Evolutionary conservation across 1,140 invertebrate genomes (phyloP).

Genomic region (honey bee (Apis mellifera)): DNA sequence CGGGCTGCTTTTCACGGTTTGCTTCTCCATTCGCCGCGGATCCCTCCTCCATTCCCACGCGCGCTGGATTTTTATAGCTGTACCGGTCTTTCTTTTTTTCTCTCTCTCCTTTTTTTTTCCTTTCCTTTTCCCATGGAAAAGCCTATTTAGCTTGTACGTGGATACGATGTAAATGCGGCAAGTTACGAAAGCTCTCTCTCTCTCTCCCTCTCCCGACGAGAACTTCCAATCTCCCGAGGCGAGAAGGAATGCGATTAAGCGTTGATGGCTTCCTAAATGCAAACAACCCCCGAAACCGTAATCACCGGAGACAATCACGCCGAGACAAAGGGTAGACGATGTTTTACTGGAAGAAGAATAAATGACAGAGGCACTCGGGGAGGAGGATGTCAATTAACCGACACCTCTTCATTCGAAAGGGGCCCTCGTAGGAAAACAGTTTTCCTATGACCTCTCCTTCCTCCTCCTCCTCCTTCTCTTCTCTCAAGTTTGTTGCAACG

Average conservation of each 20-base stretch:
- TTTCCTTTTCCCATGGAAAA: conserved; percentile 13
- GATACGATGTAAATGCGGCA: conserved; percentile 40
- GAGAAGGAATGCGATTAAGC: conserved; percentile 80
- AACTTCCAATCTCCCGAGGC: conserved; percentile 76
- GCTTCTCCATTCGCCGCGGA: too few relatives aligned
- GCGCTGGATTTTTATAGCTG: not conserved
- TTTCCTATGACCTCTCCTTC: not conserved
- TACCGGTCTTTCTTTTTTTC: not conserved
- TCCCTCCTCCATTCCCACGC: not conserved
- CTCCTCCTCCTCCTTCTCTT: too few relatives aligned
- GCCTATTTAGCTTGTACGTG: conserved; percentile 34
- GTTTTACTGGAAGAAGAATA: conserved; percentile 54
- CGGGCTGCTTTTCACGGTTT: not conserved
- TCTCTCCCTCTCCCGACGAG: conserved; percentile 23
- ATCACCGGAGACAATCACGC: conserved; percentile 70
- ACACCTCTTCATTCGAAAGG: conserved; percentile 47
- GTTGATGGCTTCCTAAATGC: conserved; percentile 81
- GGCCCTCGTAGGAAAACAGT: not conserved
- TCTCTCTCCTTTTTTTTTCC: not conserved
- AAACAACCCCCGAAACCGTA: conserved; percentile 77
- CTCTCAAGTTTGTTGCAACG: too few relatives aligned
- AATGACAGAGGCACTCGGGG: conserved; percentile 44
- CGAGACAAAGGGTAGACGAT: conserved; percentile 55
- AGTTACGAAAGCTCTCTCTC: conserved; percentile 16
- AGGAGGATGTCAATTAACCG: conserved; percentile 56